Base-by-base conservation (phyloP, 2,888 invertebrate species). In the Chloroclysta siterata region DNA sequence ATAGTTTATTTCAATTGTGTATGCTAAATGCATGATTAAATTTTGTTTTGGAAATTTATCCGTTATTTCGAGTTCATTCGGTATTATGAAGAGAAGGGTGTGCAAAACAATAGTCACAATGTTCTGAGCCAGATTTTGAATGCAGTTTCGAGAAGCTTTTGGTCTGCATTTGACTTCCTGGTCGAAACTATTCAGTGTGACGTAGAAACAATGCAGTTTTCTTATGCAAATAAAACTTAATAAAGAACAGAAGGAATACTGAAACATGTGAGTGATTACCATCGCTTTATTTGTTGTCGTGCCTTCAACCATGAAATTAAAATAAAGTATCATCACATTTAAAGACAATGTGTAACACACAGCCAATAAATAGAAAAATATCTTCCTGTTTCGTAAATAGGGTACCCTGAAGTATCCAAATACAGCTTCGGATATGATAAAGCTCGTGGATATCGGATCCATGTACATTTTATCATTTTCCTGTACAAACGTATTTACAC, bases 151-250 rank as follows among this genome's bases (percentile, higher is more conserved):
- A 0, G 78, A 70, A 17, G 73, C 69, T 55, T 77, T 83, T 0
- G 85, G 84, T 33, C 73, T 73, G 44, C 80, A 82, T 8, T 81
- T 78, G 13, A 81, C 76, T 55, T 79, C 77, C n/a, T 56, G 65
- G 48, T 87, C 87, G 58, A 87, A 87, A 42, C 71, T 77, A 10
- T 76, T 80, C 22, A 87, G 60, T 53, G 82, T 80, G 2, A 60
- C 68, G 59, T 80, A 86, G 60, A 78, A 87, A 3, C 70, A 55
- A 46, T 77, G 69, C 66, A 84, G 60, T 54, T 78, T 75, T 53
- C 75, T 81, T 36, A 78, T 77, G 6, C 77, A 74, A n/a, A 75
- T 14, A 10, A 76, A 70, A 64, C 77, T 76, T 36, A 81, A 76
- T 0, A 74, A 36, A 41, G 72, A 64, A 36, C 71, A 76, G 22